A percentile compares a stretch with the other conserved stretches of the same genome.
These are phyloP conservation scores for Chromoteleia sp. DNA, from an alignment of 2,888 invertebrate genomes.

Conservation along the genomic window DNA sequence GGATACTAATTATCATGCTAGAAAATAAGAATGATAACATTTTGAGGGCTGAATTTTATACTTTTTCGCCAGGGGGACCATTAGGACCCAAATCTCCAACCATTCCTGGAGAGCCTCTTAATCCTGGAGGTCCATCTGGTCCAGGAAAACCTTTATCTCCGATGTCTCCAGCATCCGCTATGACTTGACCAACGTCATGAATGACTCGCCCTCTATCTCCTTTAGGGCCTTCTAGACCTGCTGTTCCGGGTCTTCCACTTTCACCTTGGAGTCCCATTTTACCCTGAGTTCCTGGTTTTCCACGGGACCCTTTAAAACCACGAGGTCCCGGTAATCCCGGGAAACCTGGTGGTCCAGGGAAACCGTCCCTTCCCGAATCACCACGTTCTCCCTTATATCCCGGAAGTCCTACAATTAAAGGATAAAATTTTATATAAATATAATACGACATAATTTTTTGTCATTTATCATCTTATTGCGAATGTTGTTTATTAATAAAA, in stretches of 20 bases:
- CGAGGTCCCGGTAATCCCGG: slow-evolving; percentile 87
- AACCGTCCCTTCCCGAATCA: slow-evolving; percentile 85
- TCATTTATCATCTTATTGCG: neutral
- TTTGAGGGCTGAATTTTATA: slow-evolving; percentile 36
- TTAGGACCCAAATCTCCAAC: slow-evolving; percentile 84
- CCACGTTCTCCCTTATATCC: slow-evolving; percentile 86
- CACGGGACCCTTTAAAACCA: slow-evolving; percentile 89
- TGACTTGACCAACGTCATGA: slow-evolving; percentile 74
- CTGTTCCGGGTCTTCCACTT: slow-evolving; percentile 86
- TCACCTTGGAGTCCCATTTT: slow-evolving; percentile 85
- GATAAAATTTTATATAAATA: slow-evolving; percentile 6
- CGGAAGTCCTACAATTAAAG: slow-evolving; percentile 78
- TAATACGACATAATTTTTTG: neutral
- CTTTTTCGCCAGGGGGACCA: slow-evolving; percentile 87
- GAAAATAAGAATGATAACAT: no score
- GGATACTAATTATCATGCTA: no score
- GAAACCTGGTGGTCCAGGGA: slow-evolving; percentile 86
- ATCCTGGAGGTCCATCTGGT: slow-evolving; percentile 86
- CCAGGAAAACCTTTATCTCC: slow-evolving; percentile 87
- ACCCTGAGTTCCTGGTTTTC: slow-evolving; percentile 87
- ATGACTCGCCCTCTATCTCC: slow-evolving; percentile 83
- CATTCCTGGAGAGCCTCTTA: slow-evolving; percentile 83
- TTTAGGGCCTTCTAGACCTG: slow-evolving; percentile 86
- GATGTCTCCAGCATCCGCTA: slow-evolving; percentile 81
- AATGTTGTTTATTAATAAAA: no score